Base-by-base conservation (phyloP, 2,113 vertebrate genomes). In the Sylvia atricapilla region DNA sequence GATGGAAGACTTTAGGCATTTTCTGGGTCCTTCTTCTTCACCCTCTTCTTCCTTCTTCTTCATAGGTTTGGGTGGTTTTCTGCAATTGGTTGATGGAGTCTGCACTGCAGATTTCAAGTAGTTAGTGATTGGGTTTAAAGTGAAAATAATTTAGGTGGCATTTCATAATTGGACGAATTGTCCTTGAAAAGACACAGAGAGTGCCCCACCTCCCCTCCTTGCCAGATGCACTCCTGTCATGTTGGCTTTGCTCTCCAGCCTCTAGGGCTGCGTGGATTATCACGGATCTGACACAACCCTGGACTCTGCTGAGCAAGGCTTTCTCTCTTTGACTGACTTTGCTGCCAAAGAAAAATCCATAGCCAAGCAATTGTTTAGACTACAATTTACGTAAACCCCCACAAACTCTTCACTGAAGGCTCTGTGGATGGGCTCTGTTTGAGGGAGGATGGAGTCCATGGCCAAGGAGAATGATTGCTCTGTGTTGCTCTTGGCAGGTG, bases 161-260 rank as follows among this genome's bases (percentile, higher is more conserved):
- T 47, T 47, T 12, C 46, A 47, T 47, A 47, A 47, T 47, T 47
- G 46, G 46, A 22, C 22, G 6, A 47, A 47, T 47, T 47, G 22
- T 23, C 46, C 46, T 12, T 47, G 46, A 47, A 47, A 23, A 47
- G 46, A 23, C 21, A 22, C 13, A 23, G 46, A 47, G 46, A 47
- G 46, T 47, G 46, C 23, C 21, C 46, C 46, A 93, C 49, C 44
- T 39, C 27, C 28, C 68, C 43, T 43, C 53, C 49, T 35, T 56
- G 46, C 49, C 23, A 44, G 28, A 33, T 8, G 33, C 0, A 0
- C 9, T 83, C 74, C 55, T 46, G 6, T 28, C 0, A 0, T 20
- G 37, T 50, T 52, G 39, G 67, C 62, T 94, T 70, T 83, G 67
- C 49, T 60, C 53, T 68, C 60, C 35, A 80, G 58, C 53, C 50